phyloP scores from a whole-genome alignment of 2,797 vertebrate species.

The Thripadectes ignobilis region DNA sequence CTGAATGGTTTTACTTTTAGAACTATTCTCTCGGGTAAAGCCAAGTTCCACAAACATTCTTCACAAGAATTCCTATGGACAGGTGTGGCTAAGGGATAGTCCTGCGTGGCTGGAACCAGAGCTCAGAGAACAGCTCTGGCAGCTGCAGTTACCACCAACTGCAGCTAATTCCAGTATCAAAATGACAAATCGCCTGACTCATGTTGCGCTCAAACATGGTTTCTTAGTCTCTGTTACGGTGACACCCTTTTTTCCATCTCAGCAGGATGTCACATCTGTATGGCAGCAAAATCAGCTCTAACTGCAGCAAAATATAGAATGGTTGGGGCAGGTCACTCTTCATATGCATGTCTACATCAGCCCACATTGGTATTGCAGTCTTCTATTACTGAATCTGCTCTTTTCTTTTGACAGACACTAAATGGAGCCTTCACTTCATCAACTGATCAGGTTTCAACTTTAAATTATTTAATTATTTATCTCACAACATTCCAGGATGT shows the following conservation, averaged over 20 bases:
- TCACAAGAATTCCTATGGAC: background rate
- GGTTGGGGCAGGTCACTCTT: background rate
- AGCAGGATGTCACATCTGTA: background rate
- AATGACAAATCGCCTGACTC: background rate
- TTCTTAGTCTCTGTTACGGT: background rate
- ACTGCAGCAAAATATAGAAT: background rate
- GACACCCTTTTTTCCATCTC: background rate
- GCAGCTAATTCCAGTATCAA: background rate
- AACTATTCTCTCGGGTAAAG: background rate
- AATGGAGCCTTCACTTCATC: background rate
- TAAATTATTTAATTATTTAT: background rate
- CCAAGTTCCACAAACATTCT: background rate
- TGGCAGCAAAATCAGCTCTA: background rate
- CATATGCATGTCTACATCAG: background rate
- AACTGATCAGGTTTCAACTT: background rate
- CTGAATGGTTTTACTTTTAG: background rate
- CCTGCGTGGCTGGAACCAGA: background rate
- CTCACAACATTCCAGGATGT: background rate
- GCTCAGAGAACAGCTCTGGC: background rate
- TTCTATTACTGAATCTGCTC: background rate
- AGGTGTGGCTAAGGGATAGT: background rate
- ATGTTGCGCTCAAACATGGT: background rate
- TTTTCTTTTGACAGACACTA: background rate
- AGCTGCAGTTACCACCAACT: background rate
- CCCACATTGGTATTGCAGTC: background rate